These are phyloP conservation scores for Gallinago paraguaiae DNA, from an alignment of 2,113 vertebrate species.

Conservation along the genomic window DNA sequence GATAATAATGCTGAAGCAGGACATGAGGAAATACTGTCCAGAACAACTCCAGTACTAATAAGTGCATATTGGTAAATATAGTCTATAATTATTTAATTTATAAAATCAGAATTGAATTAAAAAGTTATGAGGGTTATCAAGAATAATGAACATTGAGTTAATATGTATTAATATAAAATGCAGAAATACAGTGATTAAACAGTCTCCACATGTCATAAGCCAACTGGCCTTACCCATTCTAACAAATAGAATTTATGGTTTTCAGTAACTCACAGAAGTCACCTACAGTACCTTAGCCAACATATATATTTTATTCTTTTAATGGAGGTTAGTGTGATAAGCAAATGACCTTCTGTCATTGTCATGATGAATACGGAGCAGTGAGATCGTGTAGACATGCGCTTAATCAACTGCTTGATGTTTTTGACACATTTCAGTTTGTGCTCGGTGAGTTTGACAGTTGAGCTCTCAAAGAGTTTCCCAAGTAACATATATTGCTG, in stretches of 20 bases:
- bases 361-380: background rate
- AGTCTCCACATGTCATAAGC: background rate
- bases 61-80: background rate
- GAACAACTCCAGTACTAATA: background rate
- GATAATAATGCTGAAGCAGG: background rate
- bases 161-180: background rate
- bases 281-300: background rate
- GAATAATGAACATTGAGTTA: background rate
- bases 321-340: background rate
- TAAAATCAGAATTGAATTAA: background rate
- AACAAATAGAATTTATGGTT: background rate
- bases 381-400: background rate
- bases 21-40: background rate
- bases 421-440: conserved; percentile 32
- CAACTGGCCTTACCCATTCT: background rate
- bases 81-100: background rate
- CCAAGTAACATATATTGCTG: background rate
- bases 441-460: background rate
- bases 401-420: conserved; percentile 7
- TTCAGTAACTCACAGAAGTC: background rate
- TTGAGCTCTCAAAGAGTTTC: background rate
- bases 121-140: background rate
- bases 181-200: background rate
- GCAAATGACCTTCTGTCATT: background rate
- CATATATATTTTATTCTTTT: background rate